Conservation (phyloP, 2,888 invertebrate genomes). For the Hydriomena furcata region DNA sequence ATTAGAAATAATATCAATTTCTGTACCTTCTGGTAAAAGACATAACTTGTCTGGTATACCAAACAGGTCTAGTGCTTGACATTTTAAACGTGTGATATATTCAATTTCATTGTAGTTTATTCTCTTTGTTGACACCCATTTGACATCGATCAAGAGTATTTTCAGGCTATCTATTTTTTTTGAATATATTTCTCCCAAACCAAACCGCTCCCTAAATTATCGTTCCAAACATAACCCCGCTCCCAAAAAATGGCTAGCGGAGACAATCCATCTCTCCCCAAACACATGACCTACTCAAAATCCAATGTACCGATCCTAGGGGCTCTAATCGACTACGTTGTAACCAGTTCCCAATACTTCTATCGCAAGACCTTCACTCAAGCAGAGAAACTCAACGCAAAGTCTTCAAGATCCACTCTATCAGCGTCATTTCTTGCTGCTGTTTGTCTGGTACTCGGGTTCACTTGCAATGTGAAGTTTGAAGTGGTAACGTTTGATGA, state of each 20-base stretch:
- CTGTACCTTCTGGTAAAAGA: too few relatives aligned
- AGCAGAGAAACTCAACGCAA: conserved; percentile 56
- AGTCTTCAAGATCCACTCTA: conserved; percentile 47
- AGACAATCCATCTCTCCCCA: conserved; percentile 40
- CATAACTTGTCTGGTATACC: too few relatives aligned
- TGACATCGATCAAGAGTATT: too few relatives aligned
- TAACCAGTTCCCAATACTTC: conserved; percentile 60
- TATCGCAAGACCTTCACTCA: conserved; percentile 50
- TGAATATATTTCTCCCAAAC: too few relatives aligned
- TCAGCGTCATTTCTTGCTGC: conserved; percentile 59
- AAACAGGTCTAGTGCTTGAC: too few relatives aligned
- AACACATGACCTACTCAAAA: conserved; percentile 62
- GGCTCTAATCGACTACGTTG: conserved; percentile 66
- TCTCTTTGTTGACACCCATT: too few relatives aligned
- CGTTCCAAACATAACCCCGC: too few relatives aligned
- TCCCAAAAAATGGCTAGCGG: conserved; percentile 52
- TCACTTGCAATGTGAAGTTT: conserved; percentile 67
- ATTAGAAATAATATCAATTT: too few relatives aligned
- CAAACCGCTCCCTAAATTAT: too few relatives aligned
- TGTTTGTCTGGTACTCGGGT: conserved; percentile 61
- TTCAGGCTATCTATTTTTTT: too few relatives aligned
- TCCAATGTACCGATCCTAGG: conserved; percentile 64
- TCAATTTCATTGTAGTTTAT: too few relatives aligned
- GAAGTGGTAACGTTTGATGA: conserved; percentile 67
- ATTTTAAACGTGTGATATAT: too few relatives aligned